Conservation (phyloP, 2,797 vertebrate genomes). For the Bufotes viridis region DNA sequence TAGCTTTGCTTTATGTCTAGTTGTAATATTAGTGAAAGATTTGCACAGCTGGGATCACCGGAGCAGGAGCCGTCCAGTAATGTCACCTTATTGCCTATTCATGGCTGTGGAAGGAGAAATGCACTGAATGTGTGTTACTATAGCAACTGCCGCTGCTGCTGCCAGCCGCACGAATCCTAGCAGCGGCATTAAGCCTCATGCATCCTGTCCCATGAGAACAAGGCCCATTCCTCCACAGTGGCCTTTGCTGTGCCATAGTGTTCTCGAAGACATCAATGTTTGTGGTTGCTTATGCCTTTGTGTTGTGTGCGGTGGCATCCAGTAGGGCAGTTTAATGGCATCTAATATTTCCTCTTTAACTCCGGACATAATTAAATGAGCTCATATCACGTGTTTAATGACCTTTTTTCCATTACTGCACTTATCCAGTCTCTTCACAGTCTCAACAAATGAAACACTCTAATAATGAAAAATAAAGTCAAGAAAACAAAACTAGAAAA, state of each 20-base stretch:
- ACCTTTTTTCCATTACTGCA: not conserved
- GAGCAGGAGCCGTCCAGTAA: constrained; percentile 1
- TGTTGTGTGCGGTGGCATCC: not conserved
- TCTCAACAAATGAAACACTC: not conserved
- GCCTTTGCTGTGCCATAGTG: not conserved
- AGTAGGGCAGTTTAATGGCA: not conserved
- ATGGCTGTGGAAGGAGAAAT: constrained; percentile 28
- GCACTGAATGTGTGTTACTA: constrained; percentile 24
- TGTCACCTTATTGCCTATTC: constrained; percentile 9
- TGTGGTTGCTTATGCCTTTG: not conserved
- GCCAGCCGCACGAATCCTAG: constrained; percentile 16
- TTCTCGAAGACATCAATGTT: not conserved
- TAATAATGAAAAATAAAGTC: not conserved
- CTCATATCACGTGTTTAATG: not conserved
- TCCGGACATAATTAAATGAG: not conserved
- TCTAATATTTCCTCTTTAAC: constrained; percentile 17
- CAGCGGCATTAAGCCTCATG: not conserved
- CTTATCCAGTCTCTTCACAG: not conserved
- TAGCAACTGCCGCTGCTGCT: constrained; percentile 12
- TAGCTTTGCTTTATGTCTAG: not conserved
- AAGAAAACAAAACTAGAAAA: not conserved
- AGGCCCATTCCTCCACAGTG: not conserved
- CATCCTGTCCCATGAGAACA: not conserved
- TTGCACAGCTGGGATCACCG: constrained; percentile 13
- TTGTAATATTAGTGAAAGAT: constrained; percentile 6